Base-by-base conservation (phyloP, 2,113 vertebrate species). In the Artemisiospiza belli region DNA sequence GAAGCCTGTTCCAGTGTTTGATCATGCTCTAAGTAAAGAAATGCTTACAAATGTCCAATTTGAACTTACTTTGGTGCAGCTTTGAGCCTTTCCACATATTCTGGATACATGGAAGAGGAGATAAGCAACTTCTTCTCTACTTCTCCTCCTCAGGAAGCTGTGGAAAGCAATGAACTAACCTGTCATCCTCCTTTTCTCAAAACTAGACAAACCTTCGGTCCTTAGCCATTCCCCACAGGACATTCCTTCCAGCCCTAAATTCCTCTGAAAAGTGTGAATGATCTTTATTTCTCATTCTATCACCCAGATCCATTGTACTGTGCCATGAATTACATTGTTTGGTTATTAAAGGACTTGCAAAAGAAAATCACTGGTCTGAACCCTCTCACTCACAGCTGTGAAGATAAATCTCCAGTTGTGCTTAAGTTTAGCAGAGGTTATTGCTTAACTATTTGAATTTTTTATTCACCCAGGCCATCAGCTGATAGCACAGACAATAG, bases 151-250 rank as follows among this genome's bases (percentile, higher is more conserved):
- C n/a, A 54, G 13, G 12, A 77, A 69, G 14, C 33, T 80, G 39
- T 10, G 44, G 39, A 47, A 44, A 46, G 5, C 3, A 73, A 33
- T 19, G 21, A 41, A 1, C 0, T 49, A 10, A 2, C 2, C 19
- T 49, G 6, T n/a, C 49, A 55, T 19, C 4, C 25, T 67, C 11
- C 11, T 66, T 52, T 57, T 54, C 43, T 78, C 9, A 30, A 57
- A 76, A 51, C 7, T 12, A 57, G 59, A 41, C 21, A 84, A 84
- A 11, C 18, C 3, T 22, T 3, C 6, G 47, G 8, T 66, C 28
- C 43, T 44, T 24, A 84, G 18, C 11, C 0, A 0, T 12, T 80
- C 16, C 4, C n/a, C 5, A 28, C 0, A 35, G 16, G 4, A 37
- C 9, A 33, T 59, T 16, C 10, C 17, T 63, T 70, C 14, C 27